These are phyloP conservation scores for Spisula subtruncata DNA, from an alignment of 2,888 invertebrate species.

Conservation along the genomic window DNA sequence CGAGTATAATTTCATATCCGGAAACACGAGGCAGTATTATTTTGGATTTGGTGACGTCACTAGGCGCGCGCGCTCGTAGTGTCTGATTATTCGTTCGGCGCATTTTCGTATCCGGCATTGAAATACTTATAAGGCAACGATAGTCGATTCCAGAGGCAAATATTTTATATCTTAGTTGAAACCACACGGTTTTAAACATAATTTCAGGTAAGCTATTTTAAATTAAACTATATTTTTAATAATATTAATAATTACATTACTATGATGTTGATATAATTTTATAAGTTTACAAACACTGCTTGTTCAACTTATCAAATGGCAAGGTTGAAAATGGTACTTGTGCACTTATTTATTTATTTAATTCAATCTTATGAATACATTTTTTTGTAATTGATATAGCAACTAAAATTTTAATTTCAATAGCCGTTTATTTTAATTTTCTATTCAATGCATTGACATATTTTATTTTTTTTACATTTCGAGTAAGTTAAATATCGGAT, in stretches of 20 bases:
- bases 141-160: not conserved
- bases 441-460: too few relatives aligned
- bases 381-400: too few relatives aligned
- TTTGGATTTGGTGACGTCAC: not conserved
- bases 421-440: too few relatives aligned
- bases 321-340: too few relatives aligned
- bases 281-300: too few relatives aligned
- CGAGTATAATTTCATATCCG: not conserved
- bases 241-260: not conserved
- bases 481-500: too few relatives aligned
- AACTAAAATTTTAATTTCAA: too few relatives aligned
- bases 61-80: not conserved
- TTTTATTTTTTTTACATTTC: too few relatives aligned
- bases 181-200: not conserved
- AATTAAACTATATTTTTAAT: not conserved
- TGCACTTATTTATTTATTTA: too few relatives aligned
- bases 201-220: slow-evolving; percentile 2
- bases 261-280: too few relatives aligned
- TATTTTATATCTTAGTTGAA: not conserved
- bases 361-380: too few relatives aligned
- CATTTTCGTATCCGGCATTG: not conserved
- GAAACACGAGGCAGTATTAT: not conserved
- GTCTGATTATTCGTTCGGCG: not conserved
- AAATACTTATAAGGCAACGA: not conserved
- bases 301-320: too few relatives aligned